A percentile compares a stretch with the other conserved stretches of the same genome.
phyloP scores from a whole-genome alignment of 2,113 vertebrate genomes.

The Gracilinanus agilis region DNA sequence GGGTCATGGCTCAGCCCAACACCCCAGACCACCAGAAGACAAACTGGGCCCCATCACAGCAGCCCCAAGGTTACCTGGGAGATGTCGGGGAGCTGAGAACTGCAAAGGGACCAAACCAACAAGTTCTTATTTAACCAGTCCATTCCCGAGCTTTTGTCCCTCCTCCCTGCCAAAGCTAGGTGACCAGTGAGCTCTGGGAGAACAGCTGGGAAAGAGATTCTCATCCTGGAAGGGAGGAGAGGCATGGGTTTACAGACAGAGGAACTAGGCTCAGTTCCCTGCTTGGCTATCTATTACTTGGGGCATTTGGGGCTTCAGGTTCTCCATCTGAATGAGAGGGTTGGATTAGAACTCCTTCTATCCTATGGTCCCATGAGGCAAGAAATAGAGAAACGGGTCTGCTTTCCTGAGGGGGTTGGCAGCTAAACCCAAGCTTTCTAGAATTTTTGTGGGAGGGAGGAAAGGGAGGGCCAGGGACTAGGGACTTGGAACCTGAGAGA shows the following conservation, averaged over 20 bases:
- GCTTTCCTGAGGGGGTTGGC: slow-evolving; percentile 20
- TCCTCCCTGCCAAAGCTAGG: neutral
- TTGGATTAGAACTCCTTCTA: neutral
- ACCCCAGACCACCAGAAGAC: slow-evolving; percentile 31
- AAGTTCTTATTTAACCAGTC: neutral
- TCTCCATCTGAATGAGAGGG: neutral
- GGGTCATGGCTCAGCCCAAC: slow-evolving; percentile 35
- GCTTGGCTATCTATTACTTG: neutral
- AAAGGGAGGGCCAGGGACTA: neutral
- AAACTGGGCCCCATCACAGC: slow-evolving; percentile 32
- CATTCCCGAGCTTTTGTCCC: neutral
- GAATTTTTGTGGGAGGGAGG: neutral
- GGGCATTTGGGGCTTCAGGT: neutral
- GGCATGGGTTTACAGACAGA: neutral
- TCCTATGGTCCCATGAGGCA: slow-evolving; percentile 7
- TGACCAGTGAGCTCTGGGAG: slow-evolving; percentile 9
- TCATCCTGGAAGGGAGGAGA: neutral
- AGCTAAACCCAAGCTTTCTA: neutral
- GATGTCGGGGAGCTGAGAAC: neutral
- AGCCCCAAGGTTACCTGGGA: neutral
- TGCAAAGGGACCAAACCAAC: slow-evolving; percentile 48
- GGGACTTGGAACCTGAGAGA: neutral
- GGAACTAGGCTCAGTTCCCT: neutral
- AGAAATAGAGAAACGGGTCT: neutral
- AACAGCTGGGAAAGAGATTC: neutral